phyloP scores from a whole-genome alignment of 2,797 vertebrate genomes.

The Amniataba percoides region DNA sequence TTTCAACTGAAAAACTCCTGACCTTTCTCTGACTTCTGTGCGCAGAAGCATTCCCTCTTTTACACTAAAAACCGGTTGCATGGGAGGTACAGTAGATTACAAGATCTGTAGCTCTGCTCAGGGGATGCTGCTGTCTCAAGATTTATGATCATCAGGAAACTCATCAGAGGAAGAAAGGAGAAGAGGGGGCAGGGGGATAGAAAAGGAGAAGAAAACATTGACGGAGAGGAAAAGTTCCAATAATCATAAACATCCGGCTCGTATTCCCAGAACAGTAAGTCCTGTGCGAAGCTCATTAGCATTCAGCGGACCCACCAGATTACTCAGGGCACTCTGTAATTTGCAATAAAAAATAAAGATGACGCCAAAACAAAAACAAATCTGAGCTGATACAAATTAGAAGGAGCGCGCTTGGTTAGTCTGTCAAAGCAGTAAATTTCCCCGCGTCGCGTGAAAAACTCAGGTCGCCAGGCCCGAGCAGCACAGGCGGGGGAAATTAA shows the following conservation, averaged over 20 bases:
- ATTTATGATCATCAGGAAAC: conserved; percentile 79
- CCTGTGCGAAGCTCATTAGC: conserved; percentile 77
- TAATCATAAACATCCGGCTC: conserved; percentile 85
- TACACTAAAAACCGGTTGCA: conserved; percentile 55
- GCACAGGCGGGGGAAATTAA: conserved; percentile 80
- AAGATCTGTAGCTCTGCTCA: conserved; percentile 65
- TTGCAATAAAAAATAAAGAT: conserved; percentile 88
- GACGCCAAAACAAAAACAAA: conserved; percentile 88
- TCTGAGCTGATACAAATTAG: conserved; percentile 87
- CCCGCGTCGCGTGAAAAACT: conserved; percentile 67
- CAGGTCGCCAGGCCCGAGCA: conserved; percentile 70
- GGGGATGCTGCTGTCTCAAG: conserved; percentile 61
- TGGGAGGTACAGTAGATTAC: conserved; percentile 66
- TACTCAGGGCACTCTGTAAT: conserved; percentile 85
- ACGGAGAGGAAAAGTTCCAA: conserved; percentile 82
- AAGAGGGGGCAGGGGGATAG: conserved; percentile 27
- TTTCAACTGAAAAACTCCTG: conserved; percentile 60
- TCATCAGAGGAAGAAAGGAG: conserved; percentile 61
- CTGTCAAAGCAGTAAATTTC: conserved; percentile 84
- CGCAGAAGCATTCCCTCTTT: conserved; percentile 46
- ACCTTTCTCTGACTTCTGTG: conserved; percentile 62
- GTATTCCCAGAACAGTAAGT: conserved; percentile 78
- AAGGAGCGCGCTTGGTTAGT: conserved; percentile 77
- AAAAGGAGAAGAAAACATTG: conserved; percentile 71
- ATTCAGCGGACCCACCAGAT: conserved; percentile 81